Evolutionary conservation across 2,888 invertebrate species (phyloP), one percentile per base, ranked within the genome.

Genomic region (Dione vanillae): DNA sequence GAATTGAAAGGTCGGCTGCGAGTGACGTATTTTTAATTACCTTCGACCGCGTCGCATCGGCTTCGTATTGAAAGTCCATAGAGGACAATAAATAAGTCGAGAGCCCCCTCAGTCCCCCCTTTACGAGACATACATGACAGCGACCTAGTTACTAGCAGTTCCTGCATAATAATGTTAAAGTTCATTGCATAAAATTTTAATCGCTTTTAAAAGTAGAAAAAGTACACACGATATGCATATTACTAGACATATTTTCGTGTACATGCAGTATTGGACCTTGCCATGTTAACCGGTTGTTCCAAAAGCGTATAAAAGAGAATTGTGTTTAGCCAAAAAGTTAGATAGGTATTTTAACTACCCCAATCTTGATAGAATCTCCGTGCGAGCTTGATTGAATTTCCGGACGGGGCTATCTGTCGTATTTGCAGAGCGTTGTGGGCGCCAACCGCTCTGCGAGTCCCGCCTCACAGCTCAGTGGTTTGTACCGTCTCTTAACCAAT

Each of bases 1-100:
- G 83, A 90, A 89, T 90, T 88, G 91, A 87, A 92, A 89, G 87
- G 89, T 89, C 84, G 88, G 86, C 90, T 93, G 92, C 89, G 85
- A 90, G 85, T 92, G 92, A 93, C 92, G 88, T 91, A 89, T 93
- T 92, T 93, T 93, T 92, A 93, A 93, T 92, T 91, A 92, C 89
- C 89, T 83, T 81, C 87, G 83, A 90, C 92, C 91, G 85, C 84
- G 82, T 83, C 84, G 83, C 80, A 82, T 81, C 83, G 84, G 79
- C 77, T 82, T 83, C 82, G 85, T 90, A 89, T 91, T 89, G 88
- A 89, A 90, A 89, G 87, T 87, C 85, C 86, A 87, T 88, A 88
- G 89, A 87, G 87, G 87, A 85, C 90, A 86, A 88, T 89, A 87
- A 89, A 87, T 87, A 87, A 87, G 85, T 85, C 78, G 81, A 81